A percentile compares a stretch with the other conserved stretches of the same genome.
Conservation (phyloP, 2,888 invertebrate species). For the Linyphia triangularis region DNA sequence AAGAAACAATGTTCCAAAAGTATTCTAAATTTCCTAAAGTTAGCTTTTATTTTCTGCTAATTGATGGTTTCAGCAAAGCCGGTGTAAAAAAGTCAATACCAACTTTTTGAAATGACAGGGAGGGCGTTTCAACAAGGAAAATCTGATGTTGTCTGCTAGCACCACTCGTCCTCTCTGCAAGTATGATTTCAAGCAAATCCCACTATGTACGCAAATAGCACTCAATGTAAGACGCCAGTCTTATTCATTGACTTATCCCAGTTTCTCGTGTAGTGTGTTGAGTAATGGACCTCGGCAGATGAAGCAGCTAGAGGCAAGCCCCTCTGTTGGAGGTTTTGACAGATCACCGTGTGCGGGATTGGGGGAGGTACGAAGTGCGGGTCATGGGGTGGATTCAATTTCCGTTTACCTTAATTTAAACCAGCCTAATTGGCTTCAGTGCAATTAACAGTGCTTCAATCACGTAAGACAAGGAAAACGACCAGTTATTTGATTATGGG, state of each 20-base stretch:
- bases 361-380: slow-evolving; percentile 52
- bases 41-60: no score
- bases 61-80: no score
- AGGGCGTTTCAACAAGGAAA: no score
- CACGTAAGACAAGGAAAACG: background rate
- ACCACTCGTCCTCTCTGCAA: no score
- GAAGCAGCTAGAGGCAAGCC: slow-evolving; percentile 1
- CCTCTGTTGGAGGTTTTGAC: slow-evolving; percentile 45
- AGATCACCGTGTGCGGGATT: slow-evolving; percentile 70
- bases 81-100: no score
- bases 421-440: slow-evolving; percentile 49
- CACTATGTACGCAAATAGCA: no score
- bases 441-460: slow-evolving; percentile 34
- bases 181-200: no score
- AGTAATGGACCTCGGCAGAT: slow-evolving; percentile 35
- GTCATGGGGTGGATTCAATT: slow-evolving; percentile 70
- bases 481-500: background rate
- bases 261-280: background rate
- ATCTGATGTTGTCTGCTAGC: no score
- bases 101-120: no score
- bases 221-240: no score
- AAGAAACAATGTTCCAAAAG: no score
- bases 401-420: slow-evolving; percentile 67
- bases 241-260: slow-evolving; percentile 25
- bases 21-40: no score